Conservation (phyloP, 2,888 invertebrate genomes). For the Malachius bipustulatus region DNA sequence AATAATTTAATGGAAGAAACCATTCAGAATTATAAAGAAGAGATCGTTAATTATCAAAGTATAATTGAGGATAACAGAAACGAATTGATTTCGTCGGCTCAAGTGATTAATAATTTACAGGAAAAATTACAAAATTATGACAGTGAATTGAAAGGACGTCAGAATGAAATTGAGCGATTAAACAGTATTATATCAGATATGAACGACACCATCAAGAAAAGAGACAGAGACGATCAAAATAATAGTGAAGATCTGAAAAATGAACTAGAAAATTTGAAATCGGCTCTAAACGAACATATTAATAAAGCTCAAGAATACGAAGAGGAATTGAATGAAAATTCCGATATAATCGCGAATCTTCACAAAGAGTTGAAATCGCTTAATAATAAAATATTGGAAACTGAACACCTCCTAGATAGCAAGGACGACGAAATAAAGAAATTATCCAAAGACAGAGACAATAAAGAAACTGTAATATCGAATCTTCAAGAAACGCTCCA, state of each 20-base stretch:
- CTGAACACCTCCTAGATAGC: constrained; percentile 28
- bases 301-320: constrained; percentile 43
- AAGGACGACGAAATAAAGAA: constrained; percentile 40
- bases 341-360: constrained; percentile 47
- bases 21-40: constrained; percentile 24
- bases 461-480: constrained; percentile 28
- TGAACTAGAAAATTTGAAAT: constrained; percentile 44
- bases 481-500: constrained; percentile 36
- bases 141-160: constrained; percentile 14
- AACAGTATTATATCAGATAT: constrained; percentile 41
- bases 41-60: constrained; percentile 28
- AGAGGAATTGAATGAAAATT: constrained; percentile 43
- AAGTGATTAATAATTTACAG: constrained; percentile 26
- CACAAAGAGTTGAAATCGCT: constrained; percentile 43
- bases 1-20: constrained; percentile 25
- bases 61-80: constrained; percentile 31
- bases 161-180: constrained; percentile 30
- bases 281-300: constrained; percentile 41
- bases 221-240: constrained; percentile 40
- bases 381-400: constrained; percentile 41
- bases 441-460: constrained; percentile 36
- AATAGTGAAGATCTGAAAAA: constrained; percentile 39
- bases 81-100: constrained; percentile 29
- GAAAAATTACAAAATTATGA: constrained; percentile 22
- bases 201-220: constrained; percentile 39